phyloP scores from a whole-genome alignment of 53 echinoderm and acorn worm species.

The Arbacia lixula region DNA sequence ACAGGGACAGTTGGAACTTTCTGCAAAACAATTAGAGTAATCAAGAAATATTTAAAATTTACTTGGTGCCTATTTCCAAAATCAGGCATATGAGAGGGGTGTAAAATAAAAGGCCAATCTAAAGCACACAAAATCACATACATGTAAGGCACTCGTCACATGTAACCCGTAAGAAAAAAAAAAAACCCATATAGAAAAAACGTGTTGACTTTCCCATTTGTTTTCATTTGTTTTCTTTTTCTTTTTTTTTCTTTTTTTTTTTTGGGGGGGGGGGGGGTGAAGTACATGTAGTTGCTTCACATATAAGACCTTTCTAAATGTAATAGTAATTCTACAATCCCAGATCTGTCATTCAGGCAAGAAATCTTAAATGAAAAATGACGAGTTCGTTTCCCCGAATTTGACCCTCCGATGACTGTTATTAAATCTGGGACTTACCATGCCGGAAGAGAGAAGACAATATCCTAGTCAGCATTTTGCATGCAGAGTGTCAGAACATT shows the following conservation, averaged over 20 bases:
- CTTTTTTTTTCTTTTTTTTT: slow-evolving; percentile 3
- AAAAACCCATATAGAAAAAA: slow-evolving; percentile 14
- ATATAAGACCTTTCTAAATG: slow-evolving; percentile 30
- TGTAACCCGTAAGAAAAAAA: slow-evolving; percentile 30
- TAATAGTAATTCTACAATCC: slow-evolving; percentile 14
- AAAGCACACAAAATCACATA: slow-evolving; percentile 27
- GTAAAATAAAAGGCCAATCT: slow-evolving; percentile 26
- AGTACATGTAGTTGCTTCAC: too few species aligned
- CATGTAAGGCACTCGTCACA: slow-evolving; percentile 28
- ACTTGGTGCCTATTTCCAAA: slow-evolving; percentile 20
- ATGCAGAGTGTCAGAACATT: slow-evolving; percentile 28
- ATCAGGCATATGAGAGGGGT: neutral
- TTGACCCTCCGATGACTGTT: slow-evolving; percentile 17
- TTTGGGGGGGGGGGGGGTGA: neutral
- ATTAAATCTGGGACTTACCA: slow-evolving; percentile 24
- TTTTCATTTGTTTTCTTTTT: too few species aligned
- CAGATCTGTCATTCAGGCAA: slow-evolving; percentile 27
- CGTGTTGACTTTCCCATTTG: slow-evolving; percentile 27
- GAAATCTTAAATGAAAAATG: slow-evolving; percentile 30
- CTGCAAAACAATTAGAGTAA: slow-evolving; percentile 21
- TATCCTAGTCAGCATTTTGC: slow-evolving; percentile 18
- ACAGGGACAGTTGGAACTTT: slow-evolving; percentile 27
- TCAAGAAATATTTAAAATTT: slow-evolving; percentile 18
- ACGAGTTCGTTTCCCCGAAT: slow-evolving; percentile 12
- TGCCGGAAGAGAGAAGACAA: slow-evolving; percentile 27